Evolutionary conservation across 2,113 vertebrate genomes (phyloP).

Genomic region (Pimephales promelas): DNA sequence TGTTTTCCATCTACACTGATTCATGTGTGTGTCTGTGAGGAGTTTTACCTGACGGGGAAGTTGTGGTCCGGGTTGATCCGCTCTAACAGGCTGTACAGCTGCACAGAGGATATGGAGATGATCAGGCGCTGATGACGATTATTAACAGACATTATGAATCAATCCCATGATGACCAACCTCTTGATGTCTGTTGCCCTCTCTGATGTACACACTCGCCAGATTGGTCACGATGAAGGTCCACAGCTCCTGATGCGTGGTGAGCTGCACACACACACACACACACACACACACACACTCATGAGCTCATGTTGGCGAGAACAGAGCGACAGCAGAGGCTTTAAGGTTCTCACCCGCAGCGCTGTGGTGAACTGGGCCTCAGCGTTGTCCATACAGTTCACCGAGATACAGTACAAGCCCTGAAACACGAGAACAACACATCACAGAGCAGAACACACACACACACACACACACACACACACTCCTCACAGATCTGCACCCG

Average conservation of each 20-base stretch:
- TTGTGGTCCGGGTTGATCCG: constrained; percentile 98
- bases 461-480: too few relatives aligned
- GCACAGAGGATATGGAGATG: too few relatives aligned
- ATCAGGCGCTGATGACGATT: background rate
- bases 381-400: constrained; percentile 99
- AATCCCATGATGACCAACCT: constrained; percentile 75
- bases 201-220: constrained; percentile 97
- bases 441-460: too few relatives aligned
- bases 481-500: too few relatives aligned
- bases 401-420: constrained; percentile 98
- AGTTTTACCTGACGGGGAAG: constrained; percentile 92
- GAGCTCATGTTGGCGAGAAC: background rate
- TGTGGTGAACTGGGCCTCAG: constrained; percentile 96
- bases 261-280: constrained; percentile 74
- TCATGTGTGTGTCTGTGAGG: background rate
- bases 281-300: constrained; percentile 21
- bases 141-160: too few relatives aligned
- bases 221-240: constrained; percentile 98
- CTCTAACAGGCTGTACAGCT: constrained; percentile 95
- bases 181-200: constrained; percentile 96
- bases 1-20: too few relatives aligned
- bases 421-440: background rate
- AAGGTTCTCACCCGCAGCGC: constrained; percentile 85
- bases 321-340: background rate
- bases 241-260: constrained; percentile 96